phyloP scores from a whole-genome alignment of 2,797 vertebrate genomes.

The Parauchenoglanis punctatus region DNA sequence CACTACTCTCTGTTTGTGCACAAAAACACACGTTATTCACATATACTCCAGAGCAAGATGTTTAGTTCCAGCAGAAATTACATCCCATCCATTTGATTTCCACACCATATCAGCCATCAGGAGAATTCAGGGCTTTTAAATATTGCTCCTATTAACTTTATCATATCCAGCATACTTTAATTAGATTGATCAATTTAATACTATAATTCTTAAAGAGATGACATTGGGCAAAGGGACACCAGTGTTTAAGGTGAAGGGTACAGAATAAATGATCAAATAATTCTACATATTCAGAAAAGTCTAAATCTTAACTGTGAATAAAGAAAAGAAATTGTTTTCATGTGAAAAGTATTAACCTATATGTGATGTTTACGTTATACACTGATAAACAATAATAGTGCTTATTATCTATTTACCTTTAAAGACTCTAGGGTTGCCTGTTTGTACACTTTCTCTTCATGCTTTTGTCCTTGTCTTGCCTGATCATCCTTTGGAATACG shows the following conservation, averaged over 20 bases:
- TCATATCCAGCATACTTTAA: too few relatives aligned
- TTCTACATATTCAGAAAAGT: background rate
- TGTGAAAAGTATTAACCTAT: background rate
- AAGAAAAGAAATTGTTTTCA: background rate
- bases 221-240: background rate
- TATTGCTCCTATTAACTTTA: background rate
- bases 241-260: background rate
- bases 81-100: background rate
- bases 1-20: constrained; percentile 94
- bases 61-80: background rate
- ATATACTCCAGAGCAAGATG: background rate
- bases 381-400: background rate
- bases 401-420: constrained; percentile 68
- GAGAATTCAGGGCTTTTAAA: background rate
- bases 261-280: background rate
- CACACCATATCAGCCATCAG: background rate
- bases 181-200: background rate
- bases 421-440: constrained; percentile 88
- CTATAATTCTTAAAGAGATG: background rate
- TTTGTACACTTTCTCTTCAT: constrained; percentile 73
- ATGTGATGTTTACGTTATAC: background rate
- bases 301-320: background rate
- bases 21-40: constrained; percentile 28
- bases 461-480: constrained; percentile 62
- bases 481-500: constrained; percentile 69